Base-by-base conservation (phyloP, 2,113 vertebrate genomes). In the Tachysurus vachellii region DNA sequence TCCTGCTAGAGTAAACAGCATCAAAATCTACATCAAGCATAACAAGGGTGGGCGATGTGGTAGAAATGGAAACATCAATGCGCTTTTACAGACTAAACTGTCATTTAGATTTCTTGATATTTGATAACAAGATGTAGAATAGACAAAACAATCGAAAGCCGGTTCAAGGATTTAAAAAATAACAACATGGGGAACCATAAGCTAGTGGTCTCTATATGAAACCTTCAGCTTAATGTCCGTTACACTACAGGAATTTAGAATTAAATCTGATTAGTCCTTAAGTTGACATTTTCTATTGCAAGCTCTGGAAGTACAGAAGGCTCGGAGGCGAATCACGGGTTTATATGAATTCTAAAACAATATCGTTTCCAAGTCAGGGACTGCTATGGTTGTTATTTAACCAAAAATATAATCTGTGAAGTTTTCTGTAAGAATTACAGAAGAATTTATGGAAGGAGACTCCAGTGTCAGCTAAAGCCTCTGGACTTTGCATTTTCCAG, bases 1-100 rank as follows among this genome's bases (percentile, higher is more conserved):
- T 64, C 42, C 61, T 73, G 61, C 68, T 57, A 82, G 75, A 13
- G 13, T 79, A 54, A 79, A 79, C 26, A 77, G 50, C 47, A 77
- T 1, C 28, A 50, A 28, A 50, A 79, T 79, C 26, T 54, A 16
- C 50, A 79, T 26, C 26, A 54, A 26, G 50, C 26, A 79, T n/a
- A n/a, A 6, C 16, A 16, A 6, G 50, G 75, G 50, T 77, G 47
- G 75, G 13, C 26, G 6, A 53, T 77, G 47, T 26, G 47, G 12
- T 13, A 54, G 23, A 28, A 77, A 53, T n/a, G 1, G 47, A 28
- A 77, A 77, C 16, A 77, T 17, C 75, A 28, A 1, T 54, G 50
- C 17, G 13, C 12, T n/a, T 54, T 77, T 77, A 53, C 23, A 77
- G 75, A 53, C 75, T n/a, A 13, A 44, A 6, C 71, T n/a, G 73